A percentile compares a stretch with the other conserved stretches of the same genome.
phyloP scores from a whole-genome alignment of 2,888 invertebrate genomes.

The Neoitamus cyanurus region DNA sequence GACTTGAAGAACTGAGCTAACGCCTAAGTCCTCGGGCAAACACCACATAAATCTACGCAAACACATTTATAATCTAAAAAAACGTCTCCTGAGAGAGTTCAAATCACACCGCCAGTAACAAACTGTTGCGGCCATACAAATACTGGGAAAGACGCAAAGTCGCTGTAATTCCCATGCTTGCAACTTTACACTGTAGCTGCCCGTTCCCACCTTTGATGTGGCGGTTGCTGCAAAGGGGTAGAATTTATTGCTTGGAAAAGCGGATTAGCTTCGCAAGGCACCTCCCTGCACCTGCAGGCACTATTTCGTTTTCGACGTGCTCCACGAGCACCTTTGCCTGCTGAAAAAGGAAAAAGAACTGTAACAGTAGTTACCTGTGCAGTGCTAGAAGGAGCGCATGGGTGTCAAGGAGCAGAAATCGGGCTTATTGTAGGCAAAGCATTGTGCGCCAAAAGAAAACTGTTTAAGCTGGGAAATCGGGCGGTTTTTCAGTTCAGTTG shows the following conservation, averaged over 20 bases:
- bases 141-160: not conserved
- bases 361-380: not conserved
- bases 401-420: not conserved
- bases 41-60: not conserved
- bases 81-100: not conserved
- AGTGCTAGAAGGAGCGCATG: not conserved
- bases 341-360: not conserved
- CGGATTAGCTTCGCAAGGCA: slow-evolving; percentile 15
- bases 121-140: not conserved
- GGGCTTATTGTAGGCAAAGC: not conserved
- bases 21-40: not conserved
- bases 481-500: not conserved
- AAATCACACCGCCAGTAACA: not conserved
- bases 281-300: not conserved
- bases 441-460: not conserved
- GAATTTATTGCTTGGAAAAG: slow-evolving; percentile 35
- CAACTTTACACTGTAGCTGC: not conserved
- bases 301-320: not conserved
- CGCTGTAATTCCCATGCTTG: slow-evolving; percentile 29
- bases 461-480: not conserved
- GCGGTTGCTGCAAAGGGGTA: not conserved
- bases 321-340: not conserved
- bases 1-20: not conserved
- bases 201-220: not conserved
- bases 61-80: not conserved